Conservation (phyloP, 2,113 vertebrate species). For the Corydoras maculifer region DNA sequence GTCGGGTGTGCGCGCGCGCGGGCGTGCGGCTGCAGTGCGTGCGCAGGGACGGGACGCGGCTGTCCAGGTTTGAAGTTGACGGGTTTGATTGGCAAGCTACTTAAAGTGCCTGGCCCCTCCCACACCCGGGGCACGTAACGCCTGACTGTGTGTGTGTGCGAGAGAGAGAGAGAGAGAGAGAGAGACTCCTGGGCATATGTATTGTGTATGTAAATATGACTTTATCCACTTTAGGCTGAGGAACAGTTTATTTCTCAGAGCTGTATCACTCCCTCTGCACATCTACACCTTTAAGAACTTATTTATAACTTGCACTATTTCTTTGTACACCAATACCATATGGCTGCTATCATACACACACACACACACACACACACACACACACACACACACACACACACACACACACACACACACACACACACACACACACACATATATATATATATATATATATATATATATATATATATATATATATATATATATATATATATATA, state of each 20-base stretch:
- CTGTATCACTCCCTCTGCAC: conserved; percentile 46
- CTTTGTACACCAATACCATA: no score
- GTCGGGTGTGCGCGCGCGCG: conserved; percentile 23
- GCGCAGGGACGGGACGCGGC: conserved; percentile 66
- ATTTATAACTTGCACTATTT: no score
- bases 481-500: no score
- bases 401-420: background rate
- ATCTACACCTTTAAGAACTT: no score
- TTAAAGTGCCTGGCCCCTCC: conserved; percentile 80
- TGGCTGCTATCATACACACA: no score
- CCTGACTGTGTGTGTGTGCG: conserved; percentile 47
- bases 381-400: background rate
- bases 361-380: conserved; percentile 47
- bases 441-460: no score
- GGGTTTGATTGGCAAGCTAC: conserved; percentile 93
- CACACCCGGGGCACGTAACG: conserved; percentile 69
- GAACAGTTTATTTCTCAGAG: conserved; percentile 39
- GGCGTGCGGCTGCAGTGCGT: conserved; percentile 52
- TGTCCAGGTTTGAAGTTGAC: conserved; percentile 94
- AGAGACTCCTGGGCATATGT: background rate
- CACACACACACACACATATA: no score
- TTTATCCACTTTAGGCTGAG: background rate
- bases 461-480: no score
- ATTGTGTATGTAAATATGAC: background rate
- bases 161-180: background rate